Conservation (phyloP, 2,113 vertebrate species). For the Pelecanoides urinatrix region DNA sequence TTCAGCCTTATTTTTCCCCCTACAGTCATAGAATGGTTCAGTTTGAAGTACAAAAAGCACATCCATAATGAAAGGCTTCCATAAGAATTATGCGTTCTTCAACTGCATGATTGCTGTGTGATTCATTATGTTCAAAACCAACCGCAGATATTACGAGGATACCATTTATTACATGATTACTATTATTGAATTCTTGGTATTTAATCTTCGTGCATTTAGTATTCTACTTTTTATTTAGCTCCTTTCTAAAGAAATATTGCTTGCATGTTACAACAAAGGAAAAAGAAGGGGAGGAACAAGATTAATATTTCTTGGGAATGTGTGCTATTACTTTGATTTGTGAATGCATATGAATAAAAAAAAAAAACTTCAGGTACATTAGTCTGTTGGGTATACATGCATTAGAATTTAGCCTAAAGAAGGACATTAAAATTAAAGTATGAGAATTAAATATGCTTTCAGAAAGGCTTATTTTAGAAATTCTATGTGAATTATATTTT, state of each 20-base stretch:
- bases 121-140: conserved; percentile 52
- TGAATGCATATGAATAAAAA: neutral
- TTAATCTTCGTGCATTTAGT: neutral
- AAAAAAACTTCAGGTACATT: neutral
- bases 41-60: conserved; percentile 29
- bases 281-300: neutral
- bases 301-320: neutral
- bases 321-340: conserved; percentile 4
- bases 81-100: neutral
- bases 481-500: neutral
- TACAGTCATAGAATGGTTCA: neutral
- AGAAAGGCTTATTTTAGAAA: neutral
- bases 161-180: conserved; percentile 23
- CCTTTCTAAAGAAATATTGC: conserved; percentile 7
- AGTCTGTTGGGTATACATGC: neutral
- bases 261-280: neutral
- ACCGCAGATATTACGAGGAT: neutral
- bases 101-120: neutral
- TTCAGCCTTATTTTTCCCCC: conserved; percentile 17
- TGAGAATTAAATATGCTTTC: neutral
- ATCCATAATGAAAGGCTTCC: conserved; percentile 37
- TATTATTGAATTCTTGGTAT: neutral
- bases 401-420: neutral
- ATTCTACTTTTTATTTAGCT: conserved; percentile 1
- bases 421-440: conserved; percentile 5